These are phyloP conservation scores for Schizopygopsis malacanthus DNA, from an alignment of 2,797 vertebrate species.

Conservation along the genomic window DNA sequence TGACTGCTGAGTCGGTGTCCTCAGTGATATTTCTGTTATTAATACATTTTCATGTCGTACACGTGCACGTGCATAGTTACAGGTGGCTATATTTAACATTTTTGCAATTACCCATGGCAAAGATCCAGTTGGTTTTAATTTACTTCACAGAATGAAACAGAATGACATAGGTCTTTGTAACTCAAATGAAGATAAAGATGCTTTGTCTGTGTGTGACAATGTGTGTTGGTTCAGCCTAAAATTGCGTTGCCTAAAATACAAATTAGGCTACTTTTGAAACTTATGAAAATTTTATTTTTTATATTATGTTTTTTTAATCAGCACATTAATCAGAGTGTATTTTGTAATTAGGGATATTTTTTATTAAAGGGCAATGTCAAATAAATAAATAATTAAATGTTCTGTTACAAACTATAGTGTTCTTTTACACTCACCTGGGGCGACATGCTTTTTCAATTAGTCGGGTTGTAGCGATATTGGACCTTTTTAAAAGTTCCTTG, in stretches of 20 bases:
- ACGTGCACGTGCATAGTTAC: neutral
- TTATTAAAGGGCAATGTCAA: neutral
- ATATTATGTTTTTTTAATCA: neutral
- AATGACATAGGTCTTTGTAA: too few species aligned
- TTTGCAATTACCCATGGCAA: neutral
- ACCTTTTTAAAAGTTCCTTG: neutral
- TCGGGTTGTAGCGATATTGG: neutral
- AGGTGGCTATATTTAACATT: neutral
- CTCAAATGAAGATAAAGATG: neutral
- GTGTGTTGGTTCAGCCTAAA: neutral
- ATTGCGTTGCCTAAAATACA: neutral
- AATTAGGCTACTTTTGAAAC: neutral
- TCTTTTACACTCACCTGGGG: neutral
- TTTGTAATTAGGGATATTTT: neutral
- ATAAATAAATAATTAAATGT: neutral
- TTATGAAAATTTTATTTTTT: neutral
- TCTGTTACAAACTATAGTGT: neutral
- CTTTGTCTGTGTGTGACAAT: neutral
- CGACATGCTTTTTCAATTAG: neutral
- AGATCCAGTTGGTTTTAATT: neutral
- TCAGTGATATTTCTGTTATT: neutral
- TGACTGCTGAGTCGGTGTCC: neutral
- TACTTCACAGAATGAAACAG: neutral
- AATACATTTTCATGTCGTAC: neutral
- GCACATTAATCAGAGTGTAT: neutral